Percentiles rank a stretch among this genome's conserved stretches.
Conservation (phyloP, 1,140 invertebrate species). For the Bactericera cockerelli region DNA sequence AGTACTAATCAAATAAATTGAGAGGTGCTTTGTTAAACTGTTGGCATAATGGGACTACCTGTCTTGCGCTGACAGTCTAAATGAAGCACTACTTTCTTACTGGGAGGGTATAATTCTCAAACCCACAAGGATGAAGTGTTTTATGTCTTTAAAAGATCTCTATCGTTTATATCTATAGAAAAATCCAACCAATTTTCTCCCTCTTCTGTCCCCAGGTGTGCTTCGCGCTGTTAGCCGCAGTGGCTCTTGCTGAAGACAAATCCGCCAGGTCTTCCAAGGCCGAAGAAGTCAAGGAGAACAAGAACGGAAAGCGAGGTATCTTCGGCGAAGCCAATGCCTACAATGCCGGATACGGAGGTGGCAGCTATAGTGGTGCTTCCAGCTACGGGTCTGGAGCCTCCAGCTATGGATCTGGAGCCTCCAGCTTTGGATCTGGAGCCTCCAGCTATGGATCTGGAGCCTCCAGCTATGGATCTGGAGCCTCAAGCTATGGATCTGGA, state of each 20-base stretch:
- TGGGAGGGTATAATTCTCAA: too few species aligned
- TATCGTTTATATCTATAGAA: too few species aligned
- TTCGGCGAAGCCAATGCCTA: background rate
- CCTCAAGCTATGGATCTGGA: too few species aligned
- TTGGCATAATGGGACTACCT: too few species aligned
- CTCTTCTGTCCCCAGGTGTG: background rate
- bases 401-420: background rate
- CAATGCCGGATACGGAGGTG: background rate
- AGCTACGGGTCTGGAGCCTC: background rate
- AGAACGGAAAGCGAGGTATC: background rate
- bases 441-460: background rate
- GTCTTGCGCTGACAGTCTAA: too few species aligned
- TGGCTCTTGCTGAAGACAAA: background rate
- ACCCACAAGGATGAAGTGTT: too few species aligned
- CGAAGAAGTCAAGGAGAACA: background rate
- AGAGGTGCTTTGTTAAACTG: too few species aligned
- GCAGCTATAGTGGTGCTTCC: background rate
- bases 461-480: background rate
- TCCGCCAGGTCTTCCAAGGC: background rate
- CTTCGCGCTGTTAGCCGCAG: background rate
- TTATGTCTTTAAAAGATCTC: too few species aligned
- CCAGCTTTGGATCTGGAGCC: too few species aligned
- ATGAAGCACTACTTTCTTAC: too few species aligned
- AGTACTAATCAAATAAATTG: too few species aligned
- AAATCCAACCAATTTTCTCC: too few species aligned